phyloP scores from a whole-genome alignment of 2,797 vertebrate genomes.

The Gadopsis marmoratus region DNA sequence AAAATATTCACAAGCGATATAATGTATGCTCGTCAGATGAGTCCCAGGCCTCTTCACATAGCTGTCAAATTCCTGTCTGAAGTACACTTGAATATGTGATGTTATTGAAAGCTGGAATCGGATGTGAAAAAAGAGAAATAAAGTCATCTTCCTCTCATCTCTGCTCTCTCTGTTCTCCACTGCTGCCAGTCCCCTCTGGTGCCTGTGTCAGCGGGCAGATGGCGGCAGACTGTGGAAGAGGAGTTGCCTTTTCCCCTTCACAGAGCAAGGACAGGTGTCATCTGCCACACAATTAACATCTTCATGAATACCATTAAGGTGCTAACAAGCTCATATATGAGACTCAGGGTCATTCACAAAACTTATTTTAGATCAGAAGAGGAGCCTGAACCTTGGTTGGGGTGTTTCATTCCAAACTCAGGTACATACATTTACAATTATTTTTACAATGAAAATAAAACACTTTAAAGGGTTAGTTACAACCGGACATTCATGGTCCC shows the following conservation, averaged over 20 bases:
- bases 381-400: background rate
- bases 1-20: conserved; percentile 43
- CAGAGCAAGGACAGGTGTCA: conserved; percentile 72
- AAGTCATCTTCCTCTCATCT: conserved; percentile 49
- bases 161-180: conserved; percentile 5
- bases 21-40: conserved; percentile 24
- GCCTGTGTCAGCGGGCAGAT: conserved; percentile 67
- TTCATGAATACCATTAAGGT: conserved; percentile 66
- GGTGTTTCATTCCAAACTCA: conserved; percentile 15
- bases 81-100: conserved; percentile 35
- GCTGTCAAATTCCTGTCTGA: conserved; percentile 36
- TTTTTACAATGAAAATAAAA: background rate
- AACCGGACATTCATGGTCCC: background rate
- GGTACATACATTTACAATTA: background rate
- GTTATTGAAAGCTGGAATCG: conserved; percentile 27
- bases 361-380: conserved; percentile 31
- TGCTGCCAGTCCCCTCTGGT: conserved; percentile 27
- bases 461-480: background rate
- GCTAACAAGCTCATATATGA: conserved; percentile 51
- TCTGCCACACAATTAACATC: conserved; percentile 65
- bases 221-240: conserved; percentile 66
- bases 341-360: conserved; percentile 22
- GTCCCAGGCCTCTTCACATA: conserved; percentile 34
- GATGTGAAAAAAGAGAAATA: conserved; percentile 45
- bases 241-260: conserved; percentile 54